These are phyloP conservation scores for Trichogramma evanescens DNA, from an alignment of 2,888 invertebrate genomes.

Conservation along the genomic window DNA sequence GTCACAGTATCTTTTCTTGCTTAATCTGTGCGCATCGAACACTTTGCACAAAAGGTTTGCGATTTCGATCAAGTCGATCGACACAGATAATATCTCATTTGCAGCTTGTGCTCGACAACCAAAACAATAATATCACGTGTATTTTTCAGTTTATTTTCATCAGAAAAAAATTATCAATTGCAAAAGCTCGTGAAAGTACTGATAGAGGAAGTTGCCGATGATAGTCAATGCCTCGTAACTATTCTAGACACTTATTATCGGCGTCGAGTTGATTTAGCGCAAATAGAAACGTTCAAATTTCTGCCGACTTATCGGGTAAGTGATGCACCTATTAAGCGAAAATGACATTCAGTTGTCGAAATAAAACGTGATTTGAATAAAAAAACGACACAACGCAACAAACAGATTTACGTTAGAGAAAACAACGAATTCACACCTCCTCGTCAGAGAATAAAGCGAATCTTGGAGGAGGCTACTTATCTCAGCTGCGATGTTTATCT, in stretches of 20 bases:
- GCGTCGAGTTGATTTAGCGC: slow-evolving; percentile 26
- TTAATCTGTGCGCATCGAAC: too few species aligned
- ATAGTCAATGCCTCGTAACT: slow-evolving; percentile 35
- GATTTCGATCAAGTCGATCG: too few species aligned
- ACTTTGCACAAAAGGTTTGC: too few species aligned
- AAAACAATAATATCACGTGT: neutral
- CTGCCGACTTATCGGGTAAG: slow-evolving; percentile 33
- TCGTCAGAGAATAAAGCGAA: slow-evolving; percentile 23
- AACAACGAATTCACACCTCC: slow-evolving; percentile 35
- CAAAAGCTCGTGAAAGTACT: slow-evolving; percentile 30
- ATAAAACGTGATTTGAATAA: neutral
- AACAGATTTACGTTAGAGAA: slow-evolving; percentile 35
- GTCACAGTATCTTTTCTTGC: too few species aligned
- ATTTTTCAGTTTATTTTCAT: slow-evolving; percentile 7
- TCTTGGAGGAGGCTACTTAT: slow-evolving; percentile 44
- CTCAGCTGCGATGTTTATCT: slow-evolving; percentile 67
- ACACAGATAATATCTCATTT: too few species aligned
- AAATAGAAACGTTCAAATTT: slow-evolving; percentile 17
- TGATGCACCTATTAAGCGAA: neutral
- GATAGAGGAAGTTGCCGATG: slow-evolving; percentile 31
- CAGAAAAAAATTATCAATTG: slow-evolving; percentile 22
- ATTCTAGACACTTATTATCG: slow-evolving; percentile 36
- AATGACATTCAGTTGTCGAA: neutral
- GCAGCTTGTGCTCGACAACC: neutral
- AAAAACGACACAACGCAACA: neutral